Evolutionary conservation across 2,888 invertebrate species (phyloP).

Genomic region (Archips crataeganus): DNA sequence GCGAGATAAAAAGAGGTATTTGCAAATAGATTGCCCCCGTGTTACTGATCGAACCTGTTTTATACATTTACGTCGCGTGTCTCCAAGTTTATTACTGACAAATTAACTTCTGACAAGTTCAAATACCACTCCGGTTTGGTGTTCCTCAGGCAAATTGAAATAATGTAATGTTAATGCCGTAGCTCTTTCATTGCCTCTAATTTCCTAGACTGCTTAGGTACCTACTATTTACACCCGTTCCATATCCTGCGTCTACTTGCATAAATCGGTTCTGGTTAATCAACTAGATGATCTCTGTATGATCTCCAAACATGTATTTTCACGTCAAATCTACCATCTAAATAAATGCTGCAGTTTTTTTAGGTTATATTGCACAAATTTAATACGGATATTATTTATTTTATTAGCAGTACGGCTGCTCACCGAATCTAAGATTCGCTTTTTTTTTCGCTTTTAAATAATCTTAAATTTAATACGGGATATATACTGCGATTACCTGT

Average conservation of each 20-base stretch:
- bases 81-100: constrained; percentile 29
- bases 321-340: background rate
- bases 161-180: constrained; percentile 16
- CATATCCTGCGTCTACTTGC: background rate
- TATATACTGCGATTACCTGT: too few species aligned
- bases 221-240: constrained; percentile 24
- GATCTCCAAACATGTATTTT: background rate
- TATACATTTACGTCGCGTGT: constrained; percentile 26
- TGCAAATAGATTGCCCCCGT: constrained; percentile 29
- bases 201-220: constrained; percentile 18
- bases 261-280: background rate
- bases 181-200: constrained; percentile 31
- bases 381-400: too few species aligned
- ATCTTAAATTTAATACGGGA: too few species aligned
- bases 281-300: background rate
- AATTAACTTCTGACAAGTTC: constrained; percentile 39
- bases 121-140: constrained; percentile 36
- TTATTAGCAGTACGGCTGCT: too few species aligned
- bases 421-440: too few species aligned
- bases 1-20: constrained; percentile 40
- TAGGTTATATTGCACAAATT: too few species aligned
- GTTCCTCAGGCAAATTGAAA: constrained; percentile 33
- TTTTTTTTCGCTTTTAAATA: too few species aligned
- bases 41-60: constrained; percentile 36
- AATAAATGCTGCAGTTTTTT: background rate